phyloP scores from a whole-genome alignment of 1,140 invertebrate species.

The Panonychus citri region DNA sequence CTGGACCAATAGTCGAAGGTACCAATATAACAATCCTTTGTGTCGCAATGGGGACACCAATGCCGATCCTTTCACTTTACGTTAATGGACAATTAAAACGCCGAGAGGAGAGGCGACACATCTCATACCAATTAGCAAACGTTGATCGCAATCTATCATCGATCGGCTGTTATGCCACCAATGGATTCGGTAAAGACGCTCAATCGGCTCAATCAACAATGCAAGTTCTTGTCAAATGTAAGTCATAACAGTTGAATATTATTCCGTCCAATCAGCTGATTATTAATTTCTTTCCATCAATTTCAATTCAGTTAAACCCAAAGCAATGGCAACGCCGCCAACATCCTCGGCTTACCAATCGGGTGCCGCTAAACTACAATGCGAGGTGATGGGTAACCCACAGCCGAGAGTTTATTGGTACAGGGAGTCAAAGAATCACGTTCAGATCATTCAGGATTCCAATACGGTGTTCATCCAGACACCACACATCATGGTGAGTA shows the following conservation, averaged over 20 bases:
- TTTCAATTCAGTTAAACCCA: background rate
- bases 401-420: conserved; percentile 52
- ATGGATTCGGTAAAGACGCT: background rate
- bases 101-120: conserved; percentile 17
- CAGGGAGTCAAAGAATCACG: conserved; percentile 27
- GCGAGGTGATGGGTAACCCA: conserved; percentile 45
- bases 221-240: conserved; percentile 49
- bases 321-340: background rate
- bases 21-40: conserved; percentile 58
- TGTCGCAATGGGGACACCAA: conserved; percentile 53
- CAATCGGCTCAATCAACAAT: conserved; percentile 41
- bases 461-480: background rate
- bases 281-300: background rate
- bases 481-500: conserved; percentile 4
- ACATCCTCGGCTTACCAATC: background rate
- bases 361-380: conserved; percentile 29
- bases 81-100: conserved; percentile 5
- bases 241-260: conserved; percentile 23
- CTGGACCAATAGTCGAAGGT: conserved; percentile 51
- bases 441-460: background rate
- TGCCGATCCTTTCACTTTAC: conserved; percentile 45
- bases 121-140: conserved; percentile 54
- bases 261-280: background rate
- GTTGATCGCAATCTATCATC: conserved; percentile 51
- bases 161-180: conserved; percentile 5